Percentiles rank a stretch among this genome's conserved stretches.
These are phyloP conservation scores for Erythrolamprus reginae DNA, from an alignment of 2,113 vertebrate species.

Conservation along the genomic window DNA sequence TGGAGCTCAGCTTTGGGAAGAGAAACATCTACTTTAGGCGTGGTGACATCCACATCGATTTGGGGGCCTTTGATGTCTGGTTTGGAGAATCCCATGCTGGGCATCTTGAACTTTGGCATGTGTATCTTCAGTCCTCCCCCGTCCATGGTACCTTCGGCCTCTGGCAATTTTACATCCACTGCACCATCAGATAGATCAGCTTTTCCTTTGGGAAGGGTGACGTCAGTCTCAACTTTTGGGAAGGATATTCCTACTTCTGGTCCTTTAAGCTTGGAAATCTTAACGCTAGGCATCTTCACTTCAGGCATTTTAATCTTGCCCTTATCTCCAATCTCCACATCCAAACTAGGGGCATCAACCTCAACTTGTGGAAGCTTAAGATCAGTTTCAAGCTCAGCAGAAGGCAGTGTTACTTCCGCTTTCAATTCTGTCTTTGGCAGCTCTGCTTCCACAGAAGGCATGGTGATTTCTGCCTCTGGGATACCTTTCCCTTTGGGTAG, in stretches of 20 bases:
- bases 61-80: background rate
- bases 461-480: too few relatives aligned
- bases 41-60: background rate
- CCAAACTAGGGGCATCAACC: rapidly evolving
- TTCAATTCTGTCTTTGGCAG: too few relatives aligned
- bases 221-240: background rate
- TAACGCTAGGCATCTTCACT: background rate
- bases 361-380: background rate
- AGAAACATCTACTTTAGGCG: background rate
- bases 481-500: too few relatives aligned
- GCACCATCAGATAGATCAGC: rapidly evolving
- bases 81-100: background rate
- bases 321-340: rapidly evolving
- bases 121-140: background rate
- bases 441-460: too few relatives aligned
- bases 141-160: background rate
- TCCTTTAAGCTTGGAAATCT: rapidly evolving
- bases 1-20: background rate
- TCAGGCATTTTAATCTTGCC: background rate
- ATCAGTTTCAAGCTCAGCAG: too few relatives aligned
- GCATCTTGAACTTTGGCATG: background rate
- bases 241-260: background rate
- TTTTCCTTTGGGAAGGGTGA: background rate
- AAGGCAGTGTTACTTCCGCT: too few relatives aligned
- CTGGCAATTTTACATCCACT: rapidly evolving